These are phyloP conservation scores for Protophormia terraenovae DNA, from an alignment of 2,888 invertebrate species.

Conservation along the genomic window DNA sequence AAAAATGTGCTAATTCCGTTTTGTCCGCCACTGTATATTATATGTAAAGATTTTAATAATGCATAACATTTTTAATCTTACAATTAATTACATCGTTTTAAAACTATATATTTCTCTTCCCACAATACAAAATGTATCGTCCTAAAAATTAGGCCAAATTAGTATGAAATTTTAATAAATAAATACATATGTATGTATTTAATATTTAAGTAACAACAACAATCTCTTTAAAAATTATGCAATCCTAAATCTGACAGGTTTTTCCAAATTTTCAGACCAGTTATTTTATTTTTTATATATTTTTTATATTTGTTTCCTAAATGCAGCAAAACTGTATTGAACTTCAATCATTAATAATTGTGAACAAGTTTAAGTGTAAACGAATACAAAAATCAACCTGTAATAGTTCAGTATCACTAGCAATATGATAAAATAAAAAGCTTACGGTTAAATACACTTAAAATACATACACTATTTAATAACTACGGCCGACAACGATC, in stretches of 20 bases:
- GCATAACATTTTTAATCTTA: not conserved
- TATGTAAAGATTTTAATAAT: no score
- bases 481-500: not conserved
- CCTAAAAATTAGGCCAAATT: not conserved
- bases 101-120: not conserved
- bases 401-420: not conserved
- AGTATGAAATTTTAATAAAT: not conserved
- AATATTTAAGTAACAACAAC: slow-evolving; percentile 24
- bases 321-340: slow-evolving; percentile 42
- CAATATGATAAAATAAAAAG: not conserved
- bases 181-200: not conserved
- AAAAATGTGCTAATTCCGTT: no score
- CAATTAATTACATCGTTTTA: not conserved
- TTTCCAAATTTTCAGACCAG: slow-evolving; percentile 16
- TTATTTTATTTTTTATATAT: not conserved
- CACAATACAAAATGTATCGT: not conserved
- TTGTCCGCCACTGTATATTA: no score
- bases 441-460: not conserved
- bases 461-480: not conserved
- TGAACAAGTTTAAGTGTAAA: slow-evolving; percentile 53
- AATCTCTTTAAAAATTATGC: not conserved
- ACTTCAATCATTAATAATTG: slow-evolving; percentile 40
- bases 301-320: not conserved
- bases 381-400: not conserved
- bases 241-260: slow-evolving; percentile 22